Conservation (phyloP, 2,888 invertebrate species). For the Pogonocherus hispidulus region DNA sequence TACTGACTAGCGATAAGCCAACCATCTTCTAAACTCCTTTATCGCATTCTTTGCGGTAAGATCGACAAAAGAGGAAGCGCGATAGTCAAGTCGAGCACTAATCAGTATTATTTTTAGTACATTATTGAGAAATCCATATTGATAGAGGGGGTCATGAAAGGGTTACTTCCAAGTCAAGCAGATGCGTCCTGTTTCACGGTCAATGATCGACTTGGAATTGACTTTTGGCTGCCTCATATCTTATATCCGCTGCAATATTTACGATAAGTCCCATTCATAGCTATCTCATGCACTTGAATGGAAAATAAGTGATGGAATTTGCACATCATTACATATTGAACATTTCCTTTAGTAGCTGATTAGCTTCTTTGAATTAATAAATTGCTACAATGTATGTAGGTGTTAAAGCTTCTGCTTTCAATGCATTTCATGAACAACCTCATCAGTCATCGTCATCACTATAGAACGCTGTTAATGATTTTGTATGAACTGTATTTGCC, state of each 20-base stretch:
- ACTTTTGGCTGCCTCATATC: conserved; percentile 48
- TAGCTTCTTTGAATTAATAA: conserved; percentile 22
- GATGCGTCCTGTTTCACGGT: conserved; percentile 53
- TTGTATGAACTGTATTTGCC: too few relatives aligned
- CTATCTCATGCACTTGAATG: conserved; percentile 28
- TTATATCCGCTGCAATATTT: conserved; percentile 39
- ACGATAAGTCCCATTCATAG: conserved; percentile 34
- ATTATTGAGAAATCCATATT: conserved; percentile 41
- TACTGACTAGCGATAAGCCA: conserved; percentile 23
- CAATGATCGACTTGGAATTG: conserved; percentile 58
- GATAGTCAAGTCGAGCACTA: conserved; percentile 31
- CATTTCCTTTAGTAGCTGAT: conserved; percentile 35
- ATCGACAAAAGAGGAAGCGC: conserved; percentile 42
- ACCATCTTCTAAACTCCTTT: conserved; percentile 17
- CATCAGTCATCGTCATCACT: too few relatives aligned
- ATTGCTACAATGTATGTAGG: conserved; percentile 12
- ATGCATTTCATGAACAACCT: too few relatives aligned
- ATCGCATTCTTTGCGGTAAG: conserved; percentile 38
- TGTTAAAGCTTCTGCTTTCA: not conserved
- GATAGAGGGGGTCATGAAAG: conserved; percentile 47
- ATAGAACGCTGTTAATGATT: too few relatives aligned
- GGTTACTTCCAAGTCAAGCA: conserved; percentile 46
- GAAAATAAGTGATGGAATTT: conserved; percentile 36
- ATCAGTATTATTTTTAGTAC: conserved; percentile 47
- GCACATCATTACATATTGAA: conserved; percentile 37